Evolutionary conservation across 2,113 vertebrate genomes (phyloP).

Genomic region (Equus quagga): DNA sequence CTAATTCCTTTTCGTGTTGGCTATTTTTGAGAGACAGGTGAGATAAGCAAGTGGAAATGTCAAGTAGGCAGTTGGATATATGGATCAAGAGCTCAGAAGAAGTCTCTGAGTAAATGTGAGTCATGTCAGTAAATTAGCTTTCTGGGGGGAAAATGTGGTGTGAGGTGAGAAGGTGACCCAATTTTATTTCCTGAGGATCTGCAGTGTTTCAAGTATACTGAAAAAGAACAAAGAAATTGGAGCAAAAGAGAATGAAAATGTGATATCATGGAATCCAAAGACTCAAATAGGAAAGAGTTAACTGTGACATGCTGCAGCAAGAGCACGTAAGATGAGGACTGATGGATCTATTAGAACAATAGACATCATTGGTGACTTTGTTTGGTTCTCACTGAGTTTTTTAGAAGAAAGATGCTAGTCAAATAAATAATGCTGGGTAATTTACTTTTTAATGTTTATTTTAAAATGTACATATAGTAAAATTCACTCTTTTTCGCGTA

Average conservation of each 20-base stretch:
- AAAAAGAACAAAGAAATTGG: constrained; percentile 24
- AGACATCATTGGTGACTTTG: constrained; percentile 11
- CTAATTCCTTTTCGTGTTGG: constrained; percentile 12
- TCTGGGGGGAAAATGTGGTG: neutral
- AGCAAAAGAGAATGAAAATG: neutral
- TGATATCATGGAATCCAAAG: neutral
- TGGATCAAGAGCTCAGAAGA: constrained; percentile 6
- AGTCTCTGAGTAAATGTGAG: constrained; percentile 17
- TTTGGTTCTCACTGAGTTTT: neutral
- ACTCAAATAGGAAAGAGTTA: neutral
- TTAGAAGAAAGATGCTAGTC: neutral
- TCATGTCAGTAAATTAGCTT: constrained; percentile 2
- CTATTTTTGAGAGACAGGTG: constrained; percentile 33
- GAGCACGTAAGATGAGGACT: neutral
- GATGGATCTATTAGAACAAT: neutral
- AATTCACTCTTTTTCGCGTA: constrained; percentile 3
- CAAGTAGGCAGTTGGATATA: neutral
- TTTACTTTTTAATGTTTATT: neutral
- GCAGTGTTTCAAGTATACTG: neutral
- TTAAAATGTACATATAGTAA: neutral
- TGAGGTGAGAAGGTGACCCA: neutral
- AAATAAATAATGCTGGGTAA: neutral
- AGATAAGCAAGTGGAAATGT: constrained; percentile 35
- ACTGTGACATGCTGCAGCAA: neutral
- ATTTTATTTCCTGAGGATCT: constrained; percentile 30